Conservation (phyloP, 2,888 invertebrate genomes). For the Acanthosepion pharaonis region DNA sequence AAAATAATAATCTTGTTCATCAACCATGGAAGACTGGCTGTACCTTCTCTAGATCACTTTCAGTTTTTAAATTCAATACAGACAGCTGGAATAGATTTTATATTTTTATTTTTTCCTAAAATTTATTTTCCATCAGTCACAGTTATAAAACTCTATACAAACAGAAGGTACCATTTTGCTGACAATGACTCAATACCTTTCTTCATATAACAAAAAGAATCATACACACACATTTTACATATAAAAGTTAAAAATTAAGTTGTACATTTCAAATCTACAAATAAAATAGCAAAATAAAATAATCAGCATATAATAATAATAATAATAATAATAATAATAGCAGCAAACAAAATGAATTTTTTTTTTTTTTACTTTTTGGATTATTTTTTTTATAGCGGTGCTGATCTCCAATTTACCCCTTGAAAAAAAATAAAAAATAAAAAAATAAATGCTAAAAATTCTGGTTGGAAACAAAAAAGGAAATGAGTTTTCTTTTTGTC, state of each 20-base stretch:
- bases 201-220: background rate
- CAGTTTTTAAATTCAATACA: background rate
- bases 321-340: background rate
- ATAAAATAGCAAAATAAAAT: slow-evolving; percentile 9
- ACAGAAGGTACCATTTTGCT: background rate
- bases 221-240: background rate
- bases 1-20: no score
- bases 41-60: background rate
- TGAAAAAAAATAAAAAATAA: background rate
- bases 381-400: background rate
- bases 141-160: background rate
- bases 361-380: background rate
- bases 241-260: background rate
- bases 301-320: background rate
- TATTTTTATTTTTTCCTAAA: no score
- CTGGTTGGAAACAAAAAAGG: background rate
- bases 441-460: background rate
- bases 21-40: background rate
- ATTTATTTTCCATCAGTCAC: no score
- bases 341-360: background rate
- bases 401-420: background rate
- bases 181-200: background rate
- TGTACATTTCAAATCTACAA: slow-evolving; percentile 6
- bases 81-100: no score
- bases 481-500: background rate